These are phyloP conservation scores for Mus caroli DNA, from an alignment of 2,797 vertebrate genomes.

Conservation along the genomic window DNA sequence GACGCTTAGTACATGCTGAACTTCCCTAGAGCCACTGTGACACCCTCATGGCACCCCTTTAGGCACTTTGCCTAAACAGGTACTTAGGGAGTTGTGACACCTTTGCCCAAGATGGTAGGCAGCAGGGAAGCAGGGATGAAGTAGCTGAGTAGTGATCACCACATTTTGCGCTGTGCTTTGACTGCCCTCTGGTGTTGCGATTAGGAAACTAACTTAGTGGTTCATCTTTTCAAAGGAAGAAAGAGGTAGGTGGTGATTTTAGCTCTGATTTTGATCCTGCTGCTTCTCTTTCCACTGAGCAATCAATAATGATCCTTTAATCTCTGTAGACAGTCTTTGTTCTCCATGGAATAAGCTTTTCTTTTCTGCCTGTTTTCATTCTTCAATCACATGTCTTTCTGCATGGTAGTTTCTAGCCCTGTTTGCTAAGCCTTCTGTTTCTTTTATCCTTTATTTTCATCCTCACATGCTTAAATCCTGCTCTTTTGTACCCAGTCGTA, in stretches of 20 bases:
- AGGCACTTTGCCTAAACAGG: slow-evolving; percentile 1
- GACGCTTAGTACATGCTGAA: neutral
- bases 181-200: slow-evolving; percentile 76
- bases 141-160: neutral
- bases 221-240: neutral
- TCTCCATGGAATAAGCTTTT: neutral
- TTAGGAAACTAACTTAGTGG: slow-evolving; percentile 53
- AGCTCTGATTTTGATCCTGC: neutral
- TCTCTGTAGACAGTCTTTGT: neutral
- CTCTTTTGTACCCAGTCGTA: neutral
- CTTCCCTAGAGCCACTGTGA: neutral
- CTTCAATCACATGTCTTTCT: neutral
- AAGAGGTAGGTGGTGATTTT: neutral
- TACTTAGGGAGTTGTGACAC: neutral
- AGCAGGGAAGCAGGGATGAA: neutral
- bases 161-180: slow-evolving; percentile 14
- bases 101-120: neutral
- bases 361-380: neutral
- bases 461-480: neutral
- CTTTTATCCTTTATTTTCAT: slow-evolving; percentile 15
- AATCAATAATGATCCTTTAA: neutral
- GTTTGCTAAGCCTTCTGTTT: neutral
- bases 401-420: neutral
- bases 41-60: accelerated
- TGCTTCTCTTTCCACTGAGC: neutral